Percentiles rank a stretch among this genome's conserved stretches.
These are phyloP conservation scores for Cyclophora albipunctata DNA, from an alignment of 2,888 invertebrate species.

Conservation along the genomic window DNA sequence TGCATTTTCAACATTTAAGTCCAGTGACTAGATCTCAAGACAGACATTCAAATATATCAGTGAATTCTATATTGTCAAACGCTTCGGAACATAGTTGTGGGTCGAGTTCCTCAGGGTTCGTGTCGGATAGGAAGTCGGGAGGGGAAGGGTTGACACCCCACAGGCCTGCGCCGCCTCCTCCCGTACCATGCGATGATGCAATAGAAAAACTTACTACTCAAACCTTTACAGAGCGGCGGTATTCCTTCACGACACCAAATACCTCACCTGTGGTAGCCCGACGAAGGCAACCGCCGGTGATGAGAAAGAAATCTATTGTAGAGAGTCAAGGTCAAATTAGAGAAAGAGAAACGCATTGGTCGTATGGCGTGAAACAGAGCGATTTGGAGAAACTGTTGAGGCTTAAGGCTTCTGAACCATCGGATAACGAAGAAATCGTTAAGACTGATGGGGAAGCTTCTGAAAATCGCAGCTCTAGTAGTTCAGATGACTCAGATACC, in stretches of 20 bases:
- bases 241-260: slow-evolving; percentile 53
- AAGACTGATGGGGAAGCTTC: slow-evolving; percentile 27
- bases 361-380: slow-evolving; percentile 65
- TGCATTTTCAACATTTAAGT: slow-evolving; percentile 53
- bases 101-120: slow-evolving; percentile 69
- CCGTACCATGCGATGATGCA: slow-evolving; percentile 51
- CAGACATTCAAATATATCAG: slow-evolving; percentile 65
- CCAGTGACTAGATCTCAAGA: slow-evolving; percentile 57
- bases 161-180: slow-evolving; percentile 67
- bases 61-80: slow-evolving; percentile 68
- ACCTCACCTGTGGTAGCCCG: slow-evolving; percentile 53
- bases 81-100: slow-evolving; percentile 63
- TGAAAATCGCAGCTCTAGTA: slow-evolving; percentile 33
- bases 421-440: slow-evolving; percentile 56
- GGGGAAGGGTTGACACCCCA: slow-evolving; percentile 45
- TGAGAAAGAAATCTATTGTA: slow-evolving; percentile 57
- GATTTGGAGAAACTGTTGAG: slow-evolving; percentile 63
- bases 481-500: slow-evolving; percentile 45
- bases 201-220: slow-evolving; percentile 1
- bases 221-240: slow-evolving; percentile 37
- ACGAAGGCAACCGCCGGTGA: slow-evolving; percentile 64
- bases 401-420: slow-evolving; percentile 57
- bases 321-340: slow-evolving; percentile 38
- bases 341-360: slow-evolving; percentile 59
- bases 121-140: slow-evolving; percentile 60